Percentiles rank a stretch among this genome's conserved stretches.
These are phyloP conservation scores for Notechis scutatus DNA, from an alignment of 2,113 vertebrate genomes.

Conservation along the genomic window DNA sequence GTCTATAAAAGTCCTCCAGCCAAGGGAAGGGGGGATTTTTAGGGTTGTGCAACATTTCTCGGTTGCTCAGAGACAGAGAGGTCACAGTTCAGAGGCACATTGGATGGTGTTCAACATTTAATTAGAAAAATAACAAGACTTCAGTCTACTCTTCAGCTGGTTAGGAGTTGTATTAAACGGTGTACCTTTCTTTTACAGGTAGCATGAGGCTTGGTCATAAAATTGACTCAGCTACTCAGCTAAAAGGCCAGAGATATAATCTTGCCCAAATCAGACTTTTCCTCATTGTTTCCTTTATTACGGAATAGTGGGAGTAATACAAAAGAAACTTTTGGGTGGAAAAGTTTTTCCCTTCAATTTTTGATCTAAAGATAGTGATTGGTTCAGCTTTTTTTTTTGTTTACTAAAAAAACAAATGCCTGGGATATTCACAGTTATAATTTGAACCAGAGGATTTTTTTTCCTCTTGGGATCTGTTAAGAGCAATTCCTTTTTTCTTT, in stretches of 20 bases:
- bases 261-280: slow-evolving; percentile 36
- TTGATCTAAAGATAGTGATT: not conserved
- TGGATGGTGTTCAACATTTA: not conserved
- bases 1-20: not conserved
- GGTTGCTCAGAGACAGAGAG: not conserved
- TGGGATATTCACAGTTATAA: slow-evolving; percentile 12
- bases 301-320: slow-evolving; percentile 26
- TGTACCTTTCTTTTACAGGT: slow-evolving; percentile 38
- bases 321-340: slow-evolving; percentile 17
- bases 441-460: not conserved
- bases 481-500: not conserved
- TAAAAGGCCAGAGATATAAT: slow-evolving; percentile 43
- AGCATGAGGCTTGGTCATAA: slow-evolving; percentile 30
- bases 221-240: slow-evolving; percentile 54
- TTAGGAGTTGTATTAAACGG: slow-evolving; percentile 13
- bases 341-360: slow-evolving; percentile 10
- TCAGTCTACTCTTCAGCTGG: not conserved
- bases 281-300: slow-evolving; percentile 37
- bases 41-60: not conserved
- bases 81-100: not conserved
- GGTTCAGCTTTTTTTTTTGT: not conserved
- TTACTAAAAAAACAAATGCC: not conserved
- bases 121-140: not conserved
- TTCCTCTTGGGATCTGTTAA: not conserved
- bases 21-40: not conserved